Evolutionary conservation across 2,113 vertebrate species (phyloP), one percentile per base, ranked within the genome.

Genomic region (Paralichthys olivaceus): DNA sequence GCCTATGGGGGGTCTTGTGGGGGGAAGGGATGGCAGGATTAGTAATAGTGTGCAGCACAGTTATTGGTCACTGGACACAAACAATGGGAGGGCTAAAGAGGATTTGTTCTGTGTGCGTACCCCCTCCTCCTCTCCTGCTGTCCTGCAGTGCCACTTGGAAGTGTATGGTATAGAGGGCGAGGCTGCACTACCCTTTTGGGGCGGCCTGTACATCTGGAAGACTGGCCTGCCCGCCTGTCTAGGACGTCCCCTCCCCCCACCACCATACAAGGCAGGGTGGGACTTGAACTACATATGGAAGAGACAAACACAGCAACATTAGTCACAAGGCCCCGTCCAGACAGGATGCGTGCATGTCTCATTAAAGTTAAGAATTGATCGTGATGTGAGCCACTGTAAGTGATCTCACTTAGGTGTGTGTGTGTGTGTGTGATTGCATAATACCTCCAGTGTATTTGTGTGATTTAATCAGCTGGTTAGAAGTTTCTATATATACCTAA

Each of bases 11-110:
- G 85, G 83, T 81, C 81, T 61, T 69, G 68, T 77, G 53, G 87
- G 90, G 87, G 88, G 87, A 83, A 79, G 83, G 87, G 89, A 47
- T 60, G 54, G 69, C 56, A 54, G 90, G 92, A 93, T 93, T 93
- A 93, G 88, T 91, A 74, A 75, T 89, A 87, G 87, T 83, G 90
- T 90, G 84, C 80, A 34, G 80, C 82, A 80, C 82, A 92, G 88
- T 92, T 93, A 93, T 92, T 93, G 92, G 93, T 93, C 93, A 92
- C 87, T 90, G 89, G 90, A 92, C 89, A 79, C 89, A 93, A 91
- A 94, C 93, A 94, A 92, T 92, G 89, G 90, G 90, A 90, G 87
- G 92, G 87, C 85, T 88, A 86, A 93, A 92, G 88, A 93, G 92
- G 93, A 93, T 93, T 93, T 92, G 83, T 84, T 88, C 37, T 89